Evolutionary conservation across 1,140 invertebrate species (phyloP).

Genomic region (Propsilocerus akamusi): DNA sequence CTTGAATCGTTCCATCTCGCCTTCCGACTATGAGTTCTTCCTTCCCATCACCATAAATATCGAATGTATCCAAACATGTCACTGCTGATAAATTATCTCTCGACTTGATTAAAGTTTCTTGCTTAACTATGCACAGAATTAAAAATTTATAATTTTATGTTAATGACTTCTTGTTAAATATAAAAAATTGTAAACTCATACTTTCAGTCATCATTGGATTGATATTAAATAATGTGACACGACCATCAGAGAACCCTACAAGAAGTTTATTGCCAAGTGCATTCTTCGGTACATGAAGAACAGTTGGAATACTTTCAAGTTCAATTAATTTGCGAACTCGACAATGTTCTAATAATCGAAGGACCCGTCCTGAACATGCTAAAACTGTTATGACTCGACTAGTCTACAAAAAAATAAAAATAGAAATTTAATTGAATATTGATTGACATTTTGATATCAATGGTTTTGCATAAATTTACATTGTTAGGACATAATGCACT

Average conservation of each 20-base stretch:
- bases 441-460: too few relatives aligned
- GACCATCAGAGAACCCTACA: slow-evolving; percentile 67
- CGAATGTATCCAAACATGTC: slow-evolving; percentile 43
- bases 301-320: slow-evolving; percentile 39
- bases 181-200: slow-evolving; percentile 8
- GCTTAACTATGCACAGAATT: slow-evolving; percentile 5
- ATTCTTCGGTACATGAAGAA: slow-evolving; percentile 37
- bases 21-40: slow-evolving; percentile 45
- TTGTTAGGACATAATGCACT: slow-evolving; percentile 45
- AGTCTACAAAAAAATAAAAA: slow-evolving; percentile 19
- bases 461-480: slow-evolving; percentile 21
- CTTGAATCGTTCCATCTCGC: slow-evolving; percentile 44
- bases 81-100: slow-evolving; percentile 36
- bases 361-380: slow-evolving; percentile 53
- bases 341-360: slow-evolving; percentile 44
- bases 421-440: not conserved
- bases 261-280: slow-evolving; percentile 44
- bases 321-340: slow-evolving; percentile 41
- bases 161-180: not conserved
- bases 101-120: slow-evolving; percentile 5
- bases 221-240: slow-evolving; percentile 45
- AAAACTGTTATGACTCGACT: slow-evolving; percentile 38
- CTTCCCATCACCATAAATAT: slow-evolving; percentile 43
- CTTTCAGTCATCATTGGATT: slow-evolving; percentile 11
- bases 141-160: not conserved